phyloP scores from a whole-genome alignment of 2,797 vertebrate species.

The Eulemur mongoz region DNA sequence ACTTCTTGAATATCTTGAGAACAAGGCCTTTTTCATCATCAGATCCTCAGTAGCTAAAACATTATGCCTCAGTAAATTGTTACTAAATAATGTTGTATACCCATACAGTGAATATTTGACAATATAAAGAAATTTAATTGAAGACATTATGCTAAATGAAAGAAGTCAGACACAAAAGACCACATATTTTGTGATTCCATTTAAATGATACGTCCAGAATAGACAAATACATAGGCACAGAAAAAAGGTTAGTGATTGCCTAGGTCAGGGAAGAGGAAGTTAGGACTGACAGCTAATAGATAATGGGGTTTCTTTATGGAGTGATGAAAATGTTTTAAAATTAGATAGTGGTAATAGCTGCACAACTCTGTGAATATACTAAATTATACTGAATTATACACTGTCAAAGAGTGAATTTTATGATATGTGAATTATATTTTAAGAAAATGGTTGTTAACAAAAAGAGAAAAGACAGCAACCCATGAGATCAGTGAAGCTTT shows the following conservation, averaged over 20 bases:
- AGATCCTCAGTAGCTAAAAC: not conserved
- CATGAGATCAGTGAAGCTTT: not conserved
- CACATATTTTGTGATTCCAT: not conserved
- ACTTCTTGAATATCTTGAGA: constrained; percentile 30
- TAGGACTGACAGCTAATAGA: not conserved
- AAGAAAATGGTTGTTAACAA: not conserved
- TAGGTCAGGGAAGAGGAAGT: not conserved
- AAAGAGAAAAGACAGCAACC: not conserved
- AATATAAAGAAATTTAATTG: not conserved
- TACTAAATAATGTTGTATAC: not conserved
- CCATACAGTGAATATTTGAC: not conserved
- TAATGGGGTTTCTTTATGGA: not conserved
- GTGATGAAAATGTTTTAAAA: not conserved
- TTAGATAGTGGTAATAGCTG: not conserved
- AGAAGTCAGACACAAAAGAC: not conserved
- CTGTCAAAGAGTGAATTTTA: not conserved
- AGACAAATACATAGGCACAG: not conserved
- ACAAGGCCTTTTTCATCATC: not conserved
- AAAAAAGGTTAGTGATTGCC: not conserved
- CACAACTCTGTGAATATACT: not conserved
- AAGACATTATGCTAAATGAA: not conserved
- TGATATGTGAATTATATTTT: not conserved
- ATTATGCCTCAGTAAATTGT: not conserved
- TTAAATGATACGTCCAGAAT: not conserved
- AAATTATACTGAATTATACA: not conserved